These are phyloP conservation scores for Dryocosmus kuriphilus DNA, from an alignment of 2,888 invertebrate genomes.

Conservation along the genomic window DNA sequence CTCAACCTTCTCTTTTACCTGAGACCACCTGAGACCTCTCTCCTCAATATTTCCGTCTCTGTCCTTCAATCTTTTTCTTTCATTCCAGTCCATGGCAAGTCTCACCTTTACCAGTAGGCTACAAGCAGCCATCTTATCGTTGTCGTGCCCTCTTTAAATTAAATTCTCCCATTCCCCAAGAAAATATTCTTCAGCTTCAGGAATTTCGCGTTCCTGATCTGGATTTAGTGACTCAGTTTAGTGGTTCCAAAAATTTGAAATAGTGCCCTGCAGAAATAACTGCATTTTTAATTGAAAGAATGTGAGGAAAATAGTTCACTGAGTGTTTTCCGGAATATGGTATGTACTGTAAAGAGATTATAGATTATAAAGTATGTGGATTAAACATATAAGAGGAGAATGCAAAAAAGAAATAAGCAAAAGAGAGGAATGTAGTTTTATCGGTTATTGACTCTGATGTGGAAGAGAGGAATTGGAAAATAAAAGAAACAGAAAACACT, in stretches of 20 bases:
- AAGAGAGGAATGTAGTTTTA: neutral
- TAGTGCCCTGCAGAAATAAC: neutral
- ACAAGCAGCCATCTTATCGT: slow-evolving; percentile 66
- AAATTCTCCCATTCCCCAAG: neutral
- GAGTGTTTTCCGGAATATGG: neutral
- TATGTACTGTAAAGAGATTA: neutral
- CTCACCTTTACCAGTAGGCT: slow-evolving; percentile 36
- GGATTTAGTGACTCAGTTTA: neutral
- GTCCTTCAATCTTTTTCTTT: slow-evolving; percentile 30
- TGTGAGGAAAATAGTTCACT: slow-evolving; percentile 24
- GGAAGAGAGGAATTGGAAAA: slow-evolving; percentile 22
- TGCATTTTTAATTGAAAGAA: neutral
- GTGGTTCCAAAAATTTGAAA: neutral
- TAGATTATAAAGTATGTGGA: neutral
- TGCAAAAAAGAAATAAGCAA: neutral
- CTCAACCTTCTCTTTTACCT: slow-evolving; percentile 43
- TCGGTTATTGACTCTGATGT: neutral
- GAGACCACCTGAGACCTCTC: slow-evolving; percentile 6
- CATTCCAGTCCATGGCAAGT: slow-evolving; percentile 23
- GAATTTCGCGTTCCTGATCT: neutral
- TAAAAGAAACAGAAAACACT: slow-evolving; percentile 31
- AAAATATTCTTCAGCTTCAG: neutral
- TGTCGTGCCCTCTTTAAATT: slow-evolving; percentile 50
- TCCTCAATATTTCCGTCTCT: slow-evolving; percentile 42
- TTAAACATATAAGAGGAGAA: too few relatives aligned